Evolutionary conservation across 2,113 vertebrate genomes (phyloP).

Genomic region (Cryptomyrus ogoouensis): DNA sequence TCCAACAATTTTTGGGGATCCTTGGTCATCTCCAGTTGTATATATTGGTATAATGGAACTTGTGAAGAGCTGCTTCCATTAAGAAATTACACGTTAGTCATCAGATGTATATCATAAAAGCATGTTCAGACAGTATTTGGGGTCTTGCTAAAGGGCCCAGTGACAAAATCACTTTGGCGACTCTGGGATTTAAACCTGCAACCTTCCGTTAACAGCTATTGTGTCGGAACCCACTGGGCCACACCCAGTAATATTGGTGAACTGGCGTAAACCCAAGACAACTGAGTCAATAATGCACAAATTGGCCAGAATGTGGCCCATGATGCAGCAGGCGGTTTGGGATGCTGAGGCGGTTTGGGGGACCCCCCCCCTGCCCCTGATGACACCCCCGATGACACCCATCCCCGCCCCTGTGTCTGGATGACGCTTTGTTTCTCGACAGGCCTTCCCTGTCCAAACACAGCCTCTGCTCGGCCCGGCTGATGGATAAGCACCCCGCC

Average conservation of each 20-base stretch:
- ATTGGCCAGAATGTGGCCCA: background rate
- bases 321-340: background rate
- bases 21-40: background rate
- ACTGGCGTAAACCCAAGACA: background rate
- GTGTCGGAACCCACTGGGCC: background rate
- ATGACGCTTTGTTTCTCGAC: background rate
- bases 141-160: background rate
- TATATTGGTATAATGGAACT: background rate
- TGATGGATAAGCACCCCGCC: slow-evolving; percentile 76
- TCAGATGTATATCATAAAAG: background rate
- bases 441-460: slow-evolving; percentile 47
- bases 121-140: background rate
- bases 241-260: background rate
- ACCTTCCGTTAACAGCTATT: background rate
- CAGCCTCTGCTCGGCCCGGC: slow-evolving; percentile 54
- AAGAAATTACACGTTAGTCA: background rate
- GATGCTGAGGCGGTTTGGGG: background rate
- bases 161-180: background rate
- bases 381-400: background rate
- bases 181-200: background rate
- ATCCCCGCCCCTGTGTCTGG: background rate
- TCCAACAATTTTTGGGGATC: background rate
- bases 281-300: background rate
- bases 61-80: background rate
- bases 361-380: background rate